These are phyloP conservation scores for Megatriorchis doriae DNA, from an alignment of 2,113 vertebrate species.

Conservation along the genomic window DNA sequence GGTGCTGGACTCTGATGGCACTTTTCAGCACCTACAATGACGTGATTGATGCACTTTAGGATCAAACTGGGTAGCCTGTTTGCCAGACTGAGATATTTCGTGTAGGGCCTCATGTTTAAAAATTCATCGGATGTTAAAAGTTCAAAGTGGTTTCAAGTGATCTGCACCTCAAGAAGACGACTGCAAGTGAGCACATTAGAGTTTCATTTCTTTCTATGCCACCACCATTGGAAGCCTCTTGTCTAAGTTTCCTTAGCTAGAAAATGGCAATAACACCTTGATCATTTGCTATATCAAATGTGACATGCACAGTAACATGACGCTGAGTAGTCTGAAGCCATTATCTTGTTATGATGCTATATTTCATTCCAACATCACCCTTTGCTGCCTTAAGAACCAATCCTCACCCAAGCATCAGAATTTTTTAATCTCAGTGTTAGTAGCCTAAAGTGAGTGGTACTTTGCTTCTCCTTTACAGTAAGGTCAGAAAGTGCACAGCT, in stretches of 20 bases:
- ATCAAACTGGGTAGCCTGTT: background rate
- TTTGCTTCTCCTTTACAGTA: slow-evolving; percentile 7
- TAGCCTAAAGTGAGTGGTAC: background rate
- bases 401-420: background rate
- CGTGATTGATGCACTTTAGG: background rate
- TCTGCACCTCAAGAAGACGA: background rate
- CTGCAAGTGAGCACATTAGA: background rate
- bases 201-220: background rate
- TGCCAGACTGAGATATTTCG: background rate
- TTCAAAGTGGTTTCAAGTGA: background rate
- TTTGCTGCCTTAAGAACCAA: background rate
- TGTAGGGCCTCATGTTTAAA: background rate
- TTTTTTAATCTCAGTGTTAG: background rate
- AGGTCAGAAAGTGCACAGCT: background rate
- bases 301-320: background rate
- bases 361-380: slow-evolving; percentile 14
- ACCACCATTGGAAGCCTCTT: background rate
- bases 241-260: background rate
- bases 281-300: background rate
- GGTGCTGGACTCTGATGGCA: background rate
- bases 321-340: background rate
- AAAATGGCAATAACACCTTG: background rate
- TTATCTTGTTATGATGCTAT: background rate
- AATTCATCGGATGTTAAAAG: background rate
- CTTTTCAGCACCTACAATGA: background rate